Evolutionary conservation across 2,113 vertebrate species (phyloP).

Genomic region (Crotalus horridus): DNA sequence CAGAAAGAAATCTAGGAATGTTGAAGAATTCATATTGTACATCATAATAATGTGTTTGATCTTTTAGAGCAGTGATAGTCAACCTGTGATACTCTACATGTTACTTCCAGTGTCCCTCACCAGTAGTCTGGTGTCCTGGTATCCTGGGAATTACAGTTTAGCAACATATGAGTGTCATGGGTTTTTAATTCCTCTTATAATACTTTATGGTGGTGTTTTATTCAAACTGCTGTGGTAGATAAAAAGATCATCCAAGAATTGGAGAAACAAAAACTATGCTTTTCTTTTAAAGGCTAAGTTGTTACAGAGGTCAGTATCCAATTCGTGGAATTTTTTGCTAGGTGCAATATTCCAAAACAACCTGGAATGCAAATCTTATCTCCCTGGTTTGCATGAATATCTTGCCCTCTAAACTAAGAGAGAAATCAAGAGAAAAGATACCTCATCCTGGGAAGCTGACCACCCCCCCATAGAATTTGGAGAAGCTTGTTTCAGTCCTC

Average conservation of each 20-base stretch:
- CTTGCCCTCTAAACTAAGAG: not conserved
- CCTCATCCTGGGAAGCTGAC: not conserved
- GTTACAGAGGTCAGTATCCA: not conserved
- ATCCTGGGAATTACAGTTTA: not conserved
- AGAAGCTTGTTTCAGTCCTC: not conserved
- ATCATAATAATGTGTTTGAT: not conserved
- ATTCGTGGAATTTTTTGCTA: not conserved
- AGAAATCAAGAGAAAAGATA: not conserved
- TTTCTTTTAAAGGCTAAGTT: not conserved
- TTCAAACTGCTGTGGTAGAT: not conserved
- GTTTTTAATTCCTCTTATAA: not conserved
- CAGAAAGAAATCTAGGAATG: not conserved
- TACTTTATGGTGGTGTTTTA: not conserved
- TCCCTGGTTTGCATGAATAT: not conserved
- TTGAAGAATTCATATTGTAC: not conserved
- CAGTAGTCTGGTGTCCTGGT: not conserved
- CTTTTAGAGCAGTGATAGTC: not conserved
- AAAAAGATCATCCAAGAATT: not conserved
- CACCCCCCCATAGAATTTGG: not conserved
- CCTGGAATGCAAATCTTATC: not conserved
- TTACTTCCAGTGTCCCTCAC: not conserved
- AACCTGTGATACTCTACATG: not conserved
- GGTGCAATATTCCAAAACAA: not conserved
- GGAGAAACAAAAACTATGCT: not conserved
- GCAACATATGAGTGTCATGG: not conserved